These are phyloP conservation scores for Suillia variegata DNA, from an alignment of 2,888 invertebrate genomes.

Conservation along the genomic window DNA sequence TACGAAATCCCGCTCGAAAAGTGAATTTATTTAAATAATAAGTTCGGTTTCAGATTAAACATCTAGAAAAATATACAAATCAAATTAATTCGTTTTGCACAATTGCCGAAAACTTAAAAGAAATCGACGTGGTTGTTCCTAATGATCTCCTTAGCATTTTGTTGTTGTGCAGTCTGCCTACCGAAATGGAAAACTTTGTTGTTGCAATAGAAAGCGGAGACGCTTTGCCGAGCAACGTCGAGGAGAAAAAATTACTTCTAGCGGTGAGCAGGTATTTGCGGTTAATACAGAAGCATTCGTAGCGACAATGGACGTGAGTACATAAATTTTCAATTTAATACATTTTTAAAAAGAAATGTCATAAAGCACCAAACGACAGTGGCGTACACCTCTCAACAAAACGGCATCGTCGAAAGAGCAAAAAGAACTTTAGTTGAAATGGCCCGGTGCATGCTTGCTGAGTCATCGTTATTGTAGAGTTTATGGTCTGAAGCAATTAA, in stretches of 20 bases:
- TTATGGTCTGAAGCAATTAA: constrained; percentile 32
- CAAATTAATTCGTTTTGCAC: constrained; percentile 23
- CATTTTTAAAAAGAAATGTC: constrained; percentile 22
- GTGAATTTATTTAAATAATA: constrained; percentile 21
- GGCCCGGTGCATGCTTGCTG: constrained; percentile 27
- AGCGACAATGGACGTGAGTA: constrained; percentile 17
- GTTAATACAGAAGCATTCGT: constrained; percentile 9
- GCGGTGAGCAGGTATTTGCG: constrained; percentile 3
- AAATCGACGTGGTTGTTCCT: constrained; percentile 17
- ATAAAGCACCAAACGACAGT: constrained; percentile 29
- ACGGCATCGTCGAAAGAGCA: constrained; percentile 32
- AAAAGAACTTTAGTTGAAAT: constrained; percentile 33
- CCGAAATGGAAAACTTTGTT: constrained; percentile 22
- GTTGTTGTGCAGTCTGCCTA: constrained; percentile 23
- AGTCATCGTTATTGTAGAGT: constrained; percentile 22
- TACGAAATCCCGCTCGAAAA: constrained; percentile 18
- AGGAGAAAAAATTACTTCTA: constrained; percentile 18
- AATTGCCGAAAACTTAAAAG: constrained; percentile 19
- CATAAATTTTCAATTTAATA: constrained; percentile 20
- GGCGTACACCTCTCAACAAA: constrained; percentile 32
- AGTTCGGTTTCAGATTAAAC: constrained; percentile 16
- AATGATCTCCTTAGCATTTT: constrained; percentile 19
- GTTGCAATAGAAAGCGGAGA: constrained; percentile 25
- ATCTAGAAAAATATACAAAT: neutral
- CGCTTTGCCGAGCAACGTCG: constrained; percentile 18